Evolutionary conservation across 1,140 invertebrate species (phyloP).

Genomic region (Hylaeus volcanicus): DNA sequence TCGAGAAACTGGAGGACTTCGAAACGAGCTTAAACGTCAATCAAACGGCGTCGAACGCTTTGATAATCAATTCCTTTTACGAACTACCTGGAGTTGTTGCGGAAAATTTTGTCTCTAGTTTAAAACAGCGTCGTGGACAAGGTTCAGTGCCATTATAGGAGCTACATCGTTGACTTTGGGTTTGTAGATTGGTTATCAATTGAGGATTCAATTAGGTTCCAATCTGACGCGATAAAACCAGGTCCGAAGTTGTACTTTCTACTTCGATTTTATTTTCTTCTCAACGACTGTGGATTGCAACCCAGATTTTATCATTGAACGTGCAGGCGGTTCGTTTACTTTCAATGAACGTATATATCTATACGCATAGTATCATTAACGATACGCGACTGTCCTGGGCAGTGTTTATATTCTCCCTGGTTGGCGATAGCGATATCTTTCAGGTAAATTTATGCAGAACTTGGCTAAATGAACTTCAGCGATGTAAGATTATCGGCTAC

Average conservation of each 20-base stretch:
- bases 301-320: not conserved
- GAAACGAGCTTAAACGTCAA: not conserved
- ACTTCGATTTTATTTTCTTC: no score
- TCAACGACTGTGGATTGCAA: no score
- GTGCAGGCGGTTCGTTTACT: conserved; percentile 4
- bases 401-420: no score
- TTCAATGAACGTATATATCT: conserved; percentile 20
- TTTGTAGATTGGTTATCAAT: no score
- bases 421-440: not conserved
- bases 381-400: not conserved
- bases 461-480: conserved; percentile 14
- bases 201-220: no score
- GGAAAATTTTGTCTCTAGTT: not conserved
- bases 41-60: not conserved
- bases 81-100: not conserved
- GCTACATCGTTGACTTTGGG: no score
- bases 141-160: no score
- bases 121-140: not conserved
- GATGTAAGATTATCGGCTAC: conserved; percentile 15
- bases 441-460: conserved; percentile 25
- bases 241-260: no score
- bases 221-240: no score
- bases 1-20: not conserved
- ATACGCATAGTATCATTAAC: conserved; percentile 17
- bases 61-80: conserved; percentile 1